Evolutionary conservation across 2,888 invertebrate genomes (phyloP).

Genomic region (Electrophaes corylata): DNA sequence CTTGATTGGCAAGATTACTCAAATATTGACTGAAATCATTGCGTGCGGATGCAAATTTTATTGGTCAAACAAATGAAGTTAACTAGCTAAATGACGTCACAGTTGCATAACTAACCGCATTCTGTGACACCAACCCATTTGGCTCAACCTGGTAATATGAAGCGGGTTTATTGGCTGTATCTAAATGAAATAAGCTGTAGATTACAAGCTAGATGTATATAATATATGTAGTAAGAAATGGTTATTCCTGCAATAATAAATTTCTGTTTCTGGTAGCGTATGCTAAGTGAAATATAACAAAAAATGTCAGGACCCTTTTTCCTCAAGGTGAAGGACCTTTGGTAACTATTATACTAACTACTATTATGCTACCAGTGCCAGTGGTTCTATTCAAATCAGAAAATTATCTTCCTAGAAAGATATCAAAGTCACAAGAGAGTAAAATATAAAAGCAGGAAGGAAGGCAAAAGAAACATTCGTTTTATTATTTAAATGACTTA

Average conservation of each 20-base stretch:
- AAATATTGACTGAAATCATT: slow-evolving; percentile 17
- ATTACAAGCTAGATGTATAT: background rate
- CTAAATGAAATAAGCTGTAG: background rate
- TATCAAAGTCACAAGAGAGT: background rate
- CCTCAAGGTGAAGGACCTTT: too few species aligned
- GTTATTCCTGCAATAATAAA: too few species aligned
- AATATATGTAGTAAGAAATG: too few species aligned
- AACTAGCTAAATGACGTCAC: slow-evolving; percentile 34
- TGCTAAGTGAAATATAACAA: too few species aligned
- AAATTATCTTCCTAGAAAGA: too few species aligned
- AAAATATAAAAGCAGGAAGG: background rate
- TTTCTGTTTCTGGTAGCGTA: too few species aligned
- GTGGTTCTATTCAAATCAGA: too few species aligned
- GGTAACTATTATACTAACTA: too few species aligned
- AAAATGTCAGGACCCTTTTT: too few species aligned
- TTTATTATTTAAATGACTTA: background rate
- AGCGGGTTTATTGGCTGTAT: background rate
- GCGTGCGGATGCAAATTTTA: slow-evolving; percentile 18
- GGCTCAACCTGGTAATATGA: background rate
- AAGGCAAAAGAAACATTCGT: background rate
- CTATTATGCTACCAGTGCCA: too few species aligned
- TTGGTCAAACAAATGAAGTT: slow-evolving; percentile 14
- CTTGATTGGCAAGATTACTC: slow-evolving; percentile 11
- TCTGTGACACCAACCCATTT: slow-evolving; percentile 27
- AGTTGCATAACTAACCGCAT: slow-evolving; percentile 45